Percentiles rank a stretch among this genome's conserved stretches.
These are phyloP conservation scores for Saxidomus purpurata DNA, from an alignment of 1,140 invertebrate genomes.

Conservation along the genomic window DNA sequence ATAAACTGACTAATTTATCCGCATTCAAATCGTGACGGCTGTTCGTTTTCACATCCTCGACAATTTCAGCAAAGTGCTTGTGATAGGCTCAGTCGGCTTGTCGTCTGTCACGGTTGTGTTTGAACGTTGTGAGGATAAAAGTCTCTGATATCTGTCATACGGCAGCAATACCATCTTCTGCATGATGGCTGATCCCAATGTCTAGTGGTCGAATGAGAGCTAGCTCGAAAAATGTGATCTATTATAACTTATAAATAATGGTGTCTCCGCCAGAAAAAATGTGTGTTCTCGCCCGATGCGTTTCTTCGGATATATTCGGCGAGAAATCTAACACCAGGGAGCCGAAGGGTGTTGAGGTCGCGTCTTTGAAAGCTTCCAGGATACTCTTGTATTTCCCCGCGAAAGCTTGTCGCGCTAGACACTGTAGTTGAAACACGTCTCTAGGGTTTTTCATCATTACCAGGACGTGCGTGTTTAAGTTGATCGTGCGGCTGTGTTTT, in stretches of 20 bases:
- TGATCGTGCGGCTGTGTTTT: conserved; percentile 37
- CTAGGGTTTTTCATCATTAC: conserved; percentile 29
- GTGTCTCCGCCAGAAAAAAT: conserved; percentile 53
- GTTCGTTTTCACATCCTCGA: conserved; percentile 13
- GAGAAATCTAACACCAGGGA: conserved; percentile 8
- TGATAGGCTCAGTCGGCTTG: background rate
- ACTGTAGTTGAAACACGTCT: conserved; percentile 52
- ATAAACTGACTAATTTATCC: background rate
- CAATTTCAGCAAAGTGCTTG: background rate
- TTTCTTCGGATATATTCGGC: background rate
- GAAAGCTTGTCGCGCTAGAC: background rate
- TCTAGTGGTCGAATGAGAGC: background rate
- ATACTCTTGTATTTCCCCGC: background rate
- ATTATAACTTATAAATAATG: conserved; percentile 22
- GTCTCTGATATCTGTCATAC: conserved; percentile 43
- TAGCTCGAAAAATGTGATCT: background rate
- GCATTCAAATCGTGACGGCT: too few relatives aligned
- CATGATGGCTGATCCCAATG: background rate
- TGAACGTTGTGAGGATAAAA: background rate
- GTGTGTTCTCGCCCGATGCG: background rate
- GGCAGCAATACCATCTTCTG: conserved; percentile 56
- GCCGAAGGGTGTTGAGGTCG: background rate
- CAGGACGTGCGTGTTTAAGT: background rate
- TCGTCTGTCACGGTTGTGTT: background rate
- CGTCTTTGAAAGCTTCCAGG: conserved; percentile 27